These are phyloP conservation scores for Ditula angustiorana DNA, from an alignment of 2,888 invertebrate species.

Conservation along the genomic window DNA sequence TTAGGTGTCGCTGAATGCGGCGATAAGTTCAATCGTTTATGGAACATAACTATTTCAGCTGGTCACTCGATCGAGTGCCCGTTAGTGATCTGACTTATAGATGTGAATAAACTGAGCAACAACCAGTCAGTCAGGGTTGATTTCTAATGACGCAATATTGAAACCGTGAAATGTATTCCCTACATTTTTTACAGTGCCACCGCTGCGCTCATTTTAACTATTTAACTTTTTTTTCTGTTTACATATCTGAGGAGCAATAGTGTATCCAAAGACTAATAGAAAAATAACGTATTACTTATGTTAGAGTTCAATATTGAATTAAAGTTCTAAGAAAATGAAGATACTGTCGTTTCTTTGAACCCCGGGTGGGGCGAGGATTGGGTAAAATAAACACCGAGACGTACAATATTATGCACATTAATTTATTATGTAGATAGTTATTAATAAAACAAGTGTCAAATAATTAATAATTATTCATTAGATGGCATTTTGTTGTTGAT, in stretches of 20 bases:
- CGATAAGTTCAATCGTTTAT: no score
- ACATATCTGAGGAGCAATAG: background rate
- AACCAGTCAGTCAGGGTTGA: no score
- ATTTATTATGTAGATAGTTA: conserved; percentile 77
- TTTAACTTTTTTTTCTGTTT: no score
- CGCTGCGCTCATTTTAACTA: no score
- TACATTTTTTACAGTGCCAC: no score
- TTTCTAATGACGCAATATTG: no score
- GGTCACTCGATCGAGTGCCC: no score
- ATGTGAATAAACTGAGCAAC: no score
- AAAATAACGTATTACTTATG: conserved; percentile 27
- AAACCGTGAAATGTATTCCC: no score
- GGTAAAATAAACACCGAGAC: conserved; percentile 49
- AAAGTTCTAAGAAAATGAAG: conserved; percentile 17
- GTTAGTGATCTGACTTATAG: no score
- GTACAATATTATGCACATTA: conserved; percentile 67
- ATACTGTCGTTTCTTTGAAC: conserved; percentile 12
- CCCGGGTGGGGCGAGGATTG: background rate
- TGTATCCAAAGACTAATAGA: background rate
- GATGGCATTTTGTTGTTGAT: conserved; percentile 60
- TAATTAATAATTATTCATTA: conserved; percentile 63
- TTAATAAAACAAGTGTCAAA: conserved; percentile 78
- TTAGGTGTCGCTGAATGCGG: no score
- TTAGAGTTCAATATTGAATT: conserved; percentile 5
- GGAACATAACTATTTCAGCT: no score